phyloP scores from a whole-genome alignment of 64 coral and sea anemone genomes.

The Montipora cactus region DNA sequence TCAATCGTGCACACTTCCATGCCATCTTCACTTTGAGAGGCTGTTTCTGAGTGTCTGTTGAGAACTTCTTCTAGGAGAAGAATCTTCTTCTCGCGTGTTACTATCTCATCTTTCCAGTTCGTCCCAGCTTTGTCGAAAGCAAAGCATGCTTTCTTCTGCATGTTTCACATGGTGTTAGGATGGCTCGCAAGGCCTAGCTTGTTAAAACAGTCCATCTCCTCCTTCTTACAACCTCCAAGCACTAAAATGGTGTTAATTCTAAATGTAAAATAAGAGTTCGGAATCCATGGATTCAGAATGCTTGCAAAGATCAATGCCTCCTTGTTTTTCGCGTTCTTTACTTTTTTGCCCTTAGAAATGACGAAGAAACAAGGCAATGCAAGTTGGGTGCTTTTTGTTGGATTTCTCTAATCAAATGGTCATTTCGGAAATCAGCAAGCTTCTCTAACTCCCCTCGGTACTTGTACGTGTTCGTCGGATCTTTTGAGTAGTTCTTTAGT shows the following conservation, averaged over 20 bases:
- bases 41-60: too few species aligned
- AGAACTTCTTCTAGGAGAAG: too few species aligned
- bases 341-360: background rate
- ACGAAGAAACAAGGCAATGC: background rate
- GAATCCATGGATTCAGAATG: background rate
- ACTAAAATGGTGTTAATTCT: background rate
- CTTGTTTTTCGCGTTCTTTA: background rate
- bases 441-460: background rate
- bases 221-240: background rate
- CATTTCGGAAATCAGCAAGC: background rate
- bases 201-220: background rate
- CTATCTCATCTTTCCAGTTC: too few species aligned
- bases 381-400: background rate
- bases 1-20: too few species aligned
- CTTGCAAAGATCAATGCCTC: background rate
- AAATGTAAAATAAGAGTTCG: background rate
- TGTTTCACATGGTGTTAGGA: background rate
- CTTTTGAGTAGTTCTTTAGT: slow-evolving; percentile 13
- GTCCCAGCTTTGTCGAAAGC: background rate
- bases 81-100: too few species aligned
- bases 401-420: background rate
- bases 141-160: background rate
- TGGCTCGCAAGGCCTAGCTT: background rate
- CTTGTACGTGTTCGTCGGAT: background rate
- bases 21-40: too few species aligned